Evolutionary conservation across 2,797 vertebrate species (phyloP).

Genomic region (Mormyrops attenuatus): DNA sequence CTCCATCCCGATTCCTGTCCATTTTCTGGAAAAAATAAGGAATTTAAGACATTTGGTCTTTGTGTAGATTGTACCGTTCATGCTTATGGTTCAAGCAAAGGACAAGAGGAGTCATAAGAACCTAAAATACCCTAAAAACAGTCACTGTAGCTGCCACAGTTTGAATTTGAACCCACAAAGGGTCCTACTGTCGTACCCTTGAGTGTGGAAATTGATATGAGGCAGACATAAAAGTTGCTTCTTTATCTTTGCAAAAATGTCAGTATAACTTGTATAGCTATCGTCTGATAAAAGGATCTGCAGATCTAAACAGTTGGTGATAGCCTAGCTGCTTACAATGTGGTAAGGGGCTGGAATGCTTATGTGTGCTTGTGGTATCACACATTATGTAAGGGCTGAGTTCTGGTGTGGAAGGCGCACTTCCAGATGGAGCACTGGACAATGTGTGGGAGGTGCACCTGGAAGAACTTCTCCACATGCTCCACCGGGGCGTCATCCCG

Average conservation of each 20-base stretch:
- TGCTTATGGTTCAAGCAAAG: not conserved
- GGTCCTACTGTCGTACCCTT: not conserved
- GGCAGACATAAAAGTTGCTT: not conserved
- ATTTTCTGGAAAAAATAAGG: slow-evolving; percentile 75
- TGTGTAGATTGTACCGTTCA: not conserved
- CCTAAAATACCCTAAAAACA: not conserved
- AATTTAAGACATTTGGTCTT: not conserved
- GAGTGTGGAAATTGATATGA: not conserved
- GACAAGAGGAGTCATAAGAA: not conserved
- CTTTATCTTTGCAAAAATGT: not conserved
- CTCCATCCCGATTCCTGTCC: slow-evolving; percentile 89
- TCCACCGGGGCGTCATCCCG: slow-evolving; percentile 69
- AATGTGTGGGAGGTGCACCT: slow-evolving; percentile 56
- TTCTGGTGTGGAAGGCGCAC: not conserved
- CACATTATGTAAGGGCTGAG: not conserved
- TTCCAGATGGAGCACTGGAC: not conserved
- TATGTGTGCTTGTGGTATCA: not conserved
- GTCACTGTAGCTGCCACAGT: not conserved
- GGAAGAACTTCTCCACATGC: slow-evolving; percentile 91
- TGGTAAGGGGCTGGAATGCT: not conserved
- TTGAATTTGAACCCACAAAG: not conserved
- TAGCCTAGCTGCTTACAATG: not conserved
- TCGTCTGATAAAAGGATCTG: not conserved
- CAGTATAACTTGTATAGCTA: not conserved
- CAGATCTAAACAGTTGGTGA: not conserved